phyloP scores from a whole-genome alignment of 2,797 vertebrate species.

The Danio choprae region DNA sequence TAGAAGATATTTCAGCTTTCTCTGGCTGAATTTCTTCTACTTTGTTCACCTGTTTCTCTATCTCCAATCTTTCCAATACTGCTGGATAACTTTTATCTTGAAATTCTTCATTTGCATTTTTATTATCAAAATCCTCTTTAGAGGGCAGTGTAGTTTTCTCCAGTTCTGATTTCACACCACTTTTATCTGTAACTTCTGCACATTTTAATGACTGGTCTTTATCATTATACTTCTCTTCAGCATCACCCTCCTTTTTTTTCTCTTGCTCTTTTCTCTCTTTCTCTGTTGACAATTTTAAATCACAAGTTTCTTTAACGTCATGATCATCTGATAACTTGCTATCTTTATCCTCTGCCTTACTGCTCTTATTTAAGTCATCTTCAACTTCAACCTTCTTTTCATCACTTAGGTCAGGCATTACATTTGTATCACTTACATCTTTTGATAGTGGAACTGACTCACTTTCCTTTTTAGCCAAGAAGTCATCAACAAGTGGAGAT shows the following conservation, averaged over 20 bases:
- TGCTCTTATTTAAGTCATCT: constrained; percentile 66
- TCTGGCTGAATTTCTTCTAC: constrained; percentile 47
- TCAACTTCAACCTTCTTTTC: constrained; percentile 65
- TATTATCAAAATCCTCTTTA: constrained; percentile 40
- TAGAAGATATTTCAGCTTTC: constrained; percentile 25
- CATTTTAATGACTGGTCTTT: constrained; percentile 33
- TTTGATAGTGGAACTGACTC: constrained; percentile 52
- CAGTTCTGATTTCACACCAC: constrained; percentile 24
- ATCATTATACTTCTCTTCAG: constrained; percentile 44
- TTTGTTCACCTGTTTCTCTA: constrained; percentile 49
- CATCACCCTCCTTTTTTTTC: constrained; percentile 57
- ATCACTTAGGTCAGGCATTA: constrained; percentile 48
- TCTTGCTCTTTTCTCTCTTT: constrained; percentile 62
- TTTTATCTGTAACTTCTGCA: constrained; percentile 41
- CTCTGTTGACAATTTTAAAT: constrained; percentile 62
- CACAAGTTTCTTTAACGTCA: constrained; percentile 68
- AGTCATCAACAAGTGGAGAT: constrained; percentile 37
- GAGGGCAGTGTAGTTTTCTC: constrained; percentile 27
- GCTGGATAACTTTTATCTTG: constrained; percentile 22
- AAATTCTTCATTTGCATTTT: constrained; percentile 1
- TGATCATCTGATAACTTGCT: constrained; percentile 79
- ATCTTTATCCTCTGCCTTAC: constrained; percentile 75
- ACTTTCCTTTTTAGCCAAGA: constrained; percentile 52
- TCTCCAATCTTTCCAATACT: constrained; percentile 39
- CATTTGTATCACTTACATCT: constrained; percentile 27